Evolutionary conservation across 2,113 vertebrate genomes (phyloP), one percentile per base, ranked within the genome.

Genomic region (Chloropsis cyanopogon): DNA sequence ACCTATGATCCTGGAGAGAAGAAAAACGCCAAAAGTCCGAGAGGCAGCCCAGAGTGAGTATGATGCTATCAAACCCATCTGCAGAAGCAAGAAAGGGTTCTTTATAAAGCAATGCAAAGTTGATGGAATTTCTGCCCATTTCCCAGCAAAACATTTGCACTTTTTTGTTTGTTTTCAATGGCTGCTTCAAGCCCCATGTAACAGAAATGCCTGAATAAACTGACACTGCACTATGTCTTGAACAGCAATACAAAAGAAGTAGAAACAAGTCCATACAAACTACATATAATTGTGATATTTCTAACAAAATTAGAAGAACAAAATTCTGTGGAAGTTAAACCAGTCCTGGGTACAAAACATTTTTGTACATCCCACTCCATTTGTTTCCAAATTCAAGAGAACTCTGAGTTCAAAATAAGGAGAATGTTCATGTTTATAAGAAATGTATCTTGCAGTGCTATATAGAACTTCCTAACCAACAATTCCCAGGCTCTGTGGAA

Each of bases 1-100:
- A 24, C 99, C 99, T 18, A 99, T 93, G 25, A 98, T 97, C 69
- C 99, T 98, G 95, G 99, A 99, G 94, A 98, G 97, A 76, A 99
- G 98, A 94, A 99, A 99, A 94, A 98, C 64, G 26, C 97, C 96
- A 39, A 99, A 99, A 96, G 98, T 99, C 95, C 87, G 97, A 41
- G 99, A 99, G 81, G 98, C 69, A 5, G 98, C 99, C 99, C 99
- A 99, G 24, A 99, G 97, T 0, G 98, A 97, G 12, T 99, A 99
- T 12, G 99, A 99, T 33, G 96, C 81, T 81, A 98, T 98, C 95
- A 99, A 95, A 49, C 99, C 99, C 50, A 98, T 65, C 99, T 99
- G 97, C 42, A 92, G 61, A 86, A 61, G 78, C 39, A 75, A 92
- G 53, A 94, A 57, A 84, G 61, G 14, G n/a, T 59, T 79, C 72